A percentile compares a stretch with the other conserved stretches of the same genome.
Conservation (phyloP, 2,113 vertebrate species). For the Paratilapia polleni region DNA sequence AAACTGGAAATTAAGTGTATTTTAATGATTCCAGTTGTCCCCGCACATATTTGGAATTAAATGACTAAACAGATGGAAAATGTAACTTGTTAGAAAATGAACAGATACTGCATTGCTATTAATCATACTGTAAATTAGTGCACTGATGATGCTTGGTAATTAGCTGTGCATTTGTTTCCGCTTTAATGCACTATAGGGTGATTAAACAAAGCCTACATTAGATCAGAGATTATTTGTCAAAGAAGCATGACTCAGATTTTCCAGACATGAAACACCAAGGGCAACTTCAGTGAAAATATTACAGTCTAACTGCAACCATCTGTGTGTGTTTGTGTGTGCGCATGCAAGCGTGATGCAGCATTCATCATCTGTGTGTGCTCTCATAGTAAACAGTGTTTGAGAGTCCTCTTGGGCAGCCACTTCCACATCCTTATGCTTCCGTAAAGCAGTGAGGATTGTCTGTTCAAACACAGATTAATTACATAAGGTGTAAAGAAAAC, state of each 20-base stretch:
- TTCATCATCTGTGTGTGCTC: constrained; percentile 31
- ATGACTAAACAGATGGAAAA: neutral
- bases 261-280: constrained; percentile 56
- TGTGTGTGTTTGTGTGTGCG: constrained; percentile 48
- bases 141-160: constrained; percentile 6
- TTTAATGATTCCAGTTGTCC: neutral
- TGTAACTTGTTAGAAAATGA: neutral
- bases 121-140: constrained; percentile 5
- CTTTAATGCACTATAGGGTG: constrained; percentile 28
- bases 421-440: constrained; percentile 9
- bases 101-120: neutral
- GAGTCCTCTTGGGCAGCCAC: neutral
- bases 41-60: neutral
- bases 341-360: constrained; percentile 32
- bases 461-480: constrained; percentile 64
- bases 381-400: neutral
- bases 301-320: constrained; percentile 64
- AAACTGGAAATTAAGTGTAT: neutral
- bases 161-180: constrained; percentile 44
- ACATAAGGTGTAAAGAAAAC: constrained; percentile 45
- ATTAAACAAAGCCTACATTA: constrained; percentile 58
- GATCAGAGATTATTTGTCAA: constrained; percentile 61
- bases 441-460: neutral
- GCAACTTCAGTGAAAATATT: constrained; percentile 55
- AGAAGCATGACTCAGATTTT: constrained; percentile 72